Base-by-base conservation (phyloP, 1,140 invertebrate genomes). In the Agrilus planipennis region DNA sequence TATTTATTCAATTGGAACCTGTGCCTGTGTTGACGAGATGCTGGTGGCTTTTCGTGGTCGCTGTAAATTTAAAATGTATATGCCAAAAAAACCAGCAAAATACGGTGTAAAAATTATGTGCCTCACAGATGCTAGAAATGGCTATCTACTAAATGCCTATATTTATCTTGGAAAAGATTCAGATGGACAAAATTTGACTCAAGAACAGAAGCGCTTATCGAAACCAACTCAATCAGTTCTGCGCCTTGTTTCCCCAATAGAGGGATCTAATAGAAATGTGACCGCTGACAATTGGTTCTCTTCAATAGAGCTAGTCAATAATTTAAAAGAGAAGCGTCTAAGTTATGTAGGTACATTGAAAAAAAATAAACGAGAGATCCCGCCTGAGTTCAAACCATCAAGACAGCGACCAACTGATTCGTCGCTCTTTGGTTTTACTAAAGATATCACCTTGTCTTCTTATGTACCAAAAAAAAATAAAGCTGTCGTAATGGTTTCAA, bases 31-130 rank as follows among this genome's bases (percentile, higher is more conserved):
- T 27, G 61, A 65, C 43, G 57, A 66, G 46, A 51, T 54, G 54
- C 46, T 67, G 2, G 39, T 65, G 2, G 39, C 45, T 21, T 69
- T 67, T 50, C 39, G 60, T 31, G 64, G 62, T 12, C 29, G 54
- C 10, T 62, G 60, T 39, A 37, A 41, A 21, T 63, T 66, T 35
- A 47, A 53, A 20, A 57, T 63, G 44, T 69, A 68, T 42, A 68
- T 70, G 32, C 63, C 65, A 34, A 53, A 47, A 6, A 70, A 66
- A 52, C 61, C 62, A 0, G 49, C 43, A 19, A 62, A 61, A 42
- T 71, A 67, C 47, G 67, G 65, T 1, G 46, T 70, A 14, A 68
- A 68, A 55, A 52, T 65, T 21, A 21, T 52, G 19, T 47, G 43
- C 30, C 43, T 61, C n/a, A 51, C 45, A 12, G 57, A 65, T 45